Conservation (phyloP, 2,113 vertebrate genomes). For the Oryctolagus cuniculus region DNA sequence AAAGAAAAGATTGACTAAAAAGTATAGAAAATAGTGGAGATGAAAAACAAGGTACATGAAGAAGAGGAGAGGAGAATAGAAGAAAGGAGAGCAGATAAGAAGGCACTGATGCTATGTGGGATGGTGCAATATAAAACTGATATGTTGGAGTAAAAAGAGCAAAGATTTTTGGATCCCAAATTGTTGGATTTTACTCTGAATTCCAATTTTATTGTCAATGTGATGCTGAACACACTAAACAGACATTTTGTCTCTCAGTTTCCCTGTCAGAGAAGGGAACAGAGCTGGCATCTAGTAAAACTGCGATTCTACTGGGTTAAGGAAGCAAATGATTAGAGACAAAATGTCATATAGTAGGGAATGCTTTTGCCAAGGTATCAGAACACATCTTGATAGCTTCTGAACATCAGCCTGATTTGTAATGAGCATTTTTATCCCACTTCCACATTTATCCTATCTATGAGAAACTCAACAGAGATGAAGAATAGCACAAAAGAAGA, state of each 20-base stretch:
- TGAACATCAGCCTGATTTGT: background rate
- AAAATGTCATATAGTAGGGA: background rate
- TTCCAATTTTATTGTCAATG: background rate
- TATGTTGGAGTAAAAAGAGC: background rate
- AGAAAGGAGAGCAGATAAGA: background rate
- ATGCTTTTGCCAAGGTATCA: background rate
- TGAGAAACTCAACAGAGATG: background rate
- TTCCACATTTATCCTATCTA: background rate
- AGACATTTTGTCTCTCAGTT: background rate
- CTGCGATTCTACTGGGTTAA: slow-evolving; percentile 11
- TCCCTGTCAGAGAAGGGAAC: slow-evolving; percentile 6
- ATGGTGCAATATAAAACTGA: background rate
- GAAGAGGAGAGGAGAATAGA: background rate
- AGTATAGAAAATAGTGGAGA: background rate
- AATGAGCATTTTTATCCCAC: background rate
- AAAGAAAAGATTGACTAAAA: background rate
- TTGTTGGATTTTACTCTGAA: background rate
- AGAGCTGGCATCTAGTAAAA: background rate
- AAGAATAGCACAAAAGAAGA: background rate
- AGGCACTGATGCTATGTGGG: background rate
- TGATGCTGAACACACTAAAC: background rate
- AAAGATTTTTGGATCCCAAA: background rate
- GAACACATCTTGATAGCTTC: background rate
- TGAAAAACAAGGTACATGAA: background rate
- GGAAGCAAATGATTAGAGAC: background rate